Evolutionary conservation across 30 jellyfish, hydroid and myxozoan species (phyloP), one percentile per base, ranked within the genome.

Genomic region (Aurelia aurita complex sp. Pacific): DNA sequence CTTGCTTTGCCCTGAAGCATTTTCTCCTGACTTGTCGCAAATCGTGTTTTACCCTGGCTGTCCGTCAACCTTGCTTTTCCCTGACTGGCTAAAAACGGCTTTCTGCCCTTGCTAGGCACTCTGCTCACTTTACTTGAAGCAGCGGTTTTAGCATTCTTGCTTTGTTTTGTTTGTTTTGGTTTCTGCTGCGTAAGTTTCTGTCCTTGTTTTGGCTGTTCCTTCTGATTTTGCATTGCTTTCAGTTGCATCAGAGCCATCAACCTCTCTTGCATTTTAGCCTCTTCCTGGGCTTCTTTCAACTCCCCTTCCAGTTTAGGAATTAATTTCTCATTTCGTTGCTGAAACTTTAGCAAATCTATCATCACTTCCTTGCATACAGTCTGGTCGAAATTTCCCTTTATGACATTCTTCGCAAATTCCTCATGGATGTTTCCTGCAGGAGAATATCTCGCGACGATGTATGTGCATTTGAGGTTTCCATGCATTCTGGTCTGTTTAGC

Each of bases 401-500:
- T 68, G 18, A 95, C 98, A 67, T 95, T 95, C 64, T 80, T 88
- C 42, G 75, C 83, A 73, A 74, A 95, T 2, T 61, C 89, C 16
- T 71, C 91, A 69, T 90, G 90, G 15, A 64, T 85, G 67, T 95
- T 95, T 38, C 99, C 99, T 19, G 91, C 96, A 1, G 99, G 99
- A 18, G 86, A 85, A 69, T 95, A 95, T 51, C 97, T 80, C 33
- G 99, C 99, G 2, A 95, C 99, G 14, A 95, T 83, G 75, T 95
- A 95, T 3, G 99, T 95, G 85, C 99, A 95, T 46, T 91, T 86
- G 46, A 95, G 85, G 11, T 92, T 93, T 11, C 95, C 95, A 34
- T 95, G 99, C 96, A 89, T 90, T 36, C 99, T 78, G 15, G 98
- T 85, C 51, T 93, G 98, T 78, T 95, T 95, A 2, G 99, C 99